Conservation (phyloP, 2,888 invertebrate species). For the Pheosia gnoma region DNA sequence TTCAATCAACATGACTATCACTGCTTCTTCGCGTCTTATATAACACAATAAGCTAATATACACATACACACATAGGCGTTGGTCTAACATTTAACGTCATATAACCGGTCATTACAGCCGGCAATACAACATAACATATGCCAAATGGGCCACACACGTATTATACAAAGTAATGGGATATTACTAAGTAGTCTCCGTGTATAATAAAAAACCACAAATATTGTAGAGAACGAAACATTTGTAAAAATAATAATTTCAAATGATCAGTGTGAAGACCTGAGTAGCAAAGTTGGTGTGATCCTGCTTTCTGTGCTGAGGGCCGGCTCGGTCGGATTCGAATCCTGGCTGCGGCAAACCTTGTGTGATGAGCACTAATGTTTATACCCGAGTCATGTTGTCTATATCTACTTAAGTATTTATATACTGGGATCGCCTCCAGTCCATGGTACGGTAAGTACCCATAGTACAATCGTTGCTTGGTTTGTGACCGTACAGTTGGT, state of each 20-base stretch:
- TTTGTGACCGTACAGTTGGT: too few relatives aligned
- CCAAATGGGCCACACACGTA: background rate
- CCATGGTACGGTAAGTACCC: too few relatives aligned
- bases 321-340: too few relatives aligned
- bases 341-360: too few relatives aligned
- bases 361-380: too few relatives aligned
- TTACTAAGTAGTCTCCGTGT: background rate
- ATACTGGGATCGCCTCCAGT: too few relatives aligned
- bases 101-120: slow-evolving; percentile 1
- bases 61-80: background rate
- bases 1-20: too few relatives aligned
- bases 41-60: background rate
- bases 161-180: background rate
- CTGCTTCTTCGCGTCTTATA: background rate
- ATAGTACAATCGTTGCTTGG: too few relatives aligned
- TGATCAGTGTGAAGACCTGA: too few relatives aligned
- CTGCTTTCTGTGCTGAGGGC: too few relatives aligned
- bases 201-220: background rate
- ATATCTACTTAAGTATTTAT: background rate
- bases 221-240: background rate
- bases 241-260: background rate
- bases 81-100: slow-evolving; percentile 5
- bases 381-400: too few relatives aligned
- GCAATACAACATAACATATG: background rate
- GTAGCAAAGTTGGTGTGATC: too few relatives aligned